Base-by-base conservation (phyloP, 2,113 vertebrate species). In the Turdus rufiventris region DNA sequence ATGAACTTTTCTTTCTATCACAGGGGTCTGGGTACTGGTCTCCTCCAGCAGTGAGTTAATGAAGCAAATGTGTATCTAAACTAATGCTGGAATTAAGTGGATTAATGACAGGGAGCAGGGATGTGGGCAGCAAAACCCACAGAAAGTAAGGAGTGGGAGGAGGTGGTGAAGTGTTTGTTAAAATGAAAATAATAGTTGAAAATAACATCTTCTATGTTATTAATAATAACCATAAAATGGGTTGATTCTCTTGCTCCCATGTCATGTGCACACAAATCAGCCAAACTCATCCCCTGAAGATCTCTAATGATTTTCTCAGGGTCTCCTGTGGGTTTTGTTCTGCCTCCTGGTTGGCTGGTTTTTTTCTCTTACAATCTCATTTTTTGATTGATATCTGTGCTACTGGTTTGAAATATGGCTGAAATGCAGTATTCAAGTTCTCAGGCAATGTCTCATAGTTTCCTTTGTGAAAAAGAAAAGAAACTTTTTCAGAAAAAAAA, bases 251-350 rank as follows among this genome's bases (percentile, higher is more conserved):
- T 79, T 83, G 43, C 53, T 75, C 43, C 74, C 29, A 43, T 88
- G 83, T 85, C 56, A 31, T 17, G 53, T 91, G 77, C 83, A 88
- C 54, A 28, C 63, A 96, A 87, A 96, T 97, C 95, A 94, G 92
- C 86, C 60, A 24, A 38, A n/a, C 72, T 93, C 84, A 96, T 85
- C 75, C 93, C 48, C 79, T 92, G 95, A 97, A 73, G 89, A 87
- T 93, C 93, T 94, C 83, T 42, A 50, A 34, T 88, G 68, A 56
- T 85, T 94, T 97, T 82, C 70, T 93, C 65, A 2, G 50, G 68
- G 53, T 86, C 94, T 97, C 80, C 79, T 78, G 31, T 43, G 91
- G 85, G 40, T 54, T 51, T 75, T 93, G 61, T 79, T 92, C 79
- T 90, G 53, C n/a, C 60, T 96, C 63, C 77, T 61, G 38, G 40